A percentile compares a stretch with the other conserved stretches of the same genome.
These are phyloP conservation scores for Empidonax traillii DNA, from an alignment of 2,113 vertebrate genomes.

Conservation along the genomic window DNA sequence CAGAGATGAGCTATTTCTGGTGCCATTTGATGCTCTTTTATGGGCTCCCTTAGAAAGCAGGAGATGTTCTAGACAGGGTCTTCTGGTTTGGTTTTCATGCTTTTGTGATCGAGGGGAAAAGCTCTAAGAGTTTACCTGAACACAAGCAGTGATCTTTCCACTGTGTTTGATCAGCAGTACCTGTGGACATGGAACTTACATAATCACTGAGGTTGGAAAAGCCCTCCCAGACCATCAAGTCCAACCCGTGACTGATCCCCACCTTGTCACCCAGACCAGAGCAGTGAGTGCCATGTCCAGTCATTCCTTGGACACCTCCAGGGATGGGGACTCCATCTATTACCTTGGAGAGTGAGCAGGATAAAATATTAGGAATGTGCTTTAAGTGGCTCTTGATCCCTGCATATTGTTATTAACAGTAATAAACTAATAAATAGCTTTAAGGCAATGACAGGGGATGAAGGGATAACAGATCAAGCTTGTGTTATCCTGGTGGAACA, in stretches of 20 bases:
- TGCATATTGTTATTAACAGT: background rate
- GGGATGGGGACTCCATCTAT: background rate
- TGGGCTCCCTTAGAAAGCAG: background rate
- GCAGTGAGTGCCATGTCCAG: background rate
- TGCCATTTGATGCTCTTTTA: background rate
- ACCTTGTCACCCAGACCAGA: background rate
- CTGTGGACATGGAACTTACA: background rate
- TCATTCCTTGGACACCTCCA: background rate
- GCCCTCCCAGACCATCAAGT: background rate
- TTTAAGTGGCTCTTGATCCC: background rate
- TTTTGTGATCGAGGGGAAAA: background rate
- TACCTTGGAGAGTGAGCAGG: background rate
- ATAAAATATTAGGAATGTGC: background rate
- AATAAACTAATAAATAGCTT: background rate
- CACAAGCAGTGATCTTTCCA: background rate
- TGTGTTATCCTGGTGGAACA: background rate
- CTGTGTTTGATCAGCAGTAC: background rate
- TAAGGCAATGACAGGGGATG: background rate
- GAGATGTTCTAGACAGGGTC: background rate
- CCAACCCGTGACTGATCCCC: rapidly evolving
- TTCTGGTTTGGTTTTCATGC: background rate
- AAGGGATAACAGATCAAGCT: background rate
- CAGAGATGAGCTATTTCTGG: background rate
- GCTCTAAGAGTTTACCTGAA: background rate
- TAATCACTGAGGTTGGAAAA: background rate